phyloP scores from a whole-genome alignment of 1,140 invertebrate species.

The Achroia grisella region DNA sequence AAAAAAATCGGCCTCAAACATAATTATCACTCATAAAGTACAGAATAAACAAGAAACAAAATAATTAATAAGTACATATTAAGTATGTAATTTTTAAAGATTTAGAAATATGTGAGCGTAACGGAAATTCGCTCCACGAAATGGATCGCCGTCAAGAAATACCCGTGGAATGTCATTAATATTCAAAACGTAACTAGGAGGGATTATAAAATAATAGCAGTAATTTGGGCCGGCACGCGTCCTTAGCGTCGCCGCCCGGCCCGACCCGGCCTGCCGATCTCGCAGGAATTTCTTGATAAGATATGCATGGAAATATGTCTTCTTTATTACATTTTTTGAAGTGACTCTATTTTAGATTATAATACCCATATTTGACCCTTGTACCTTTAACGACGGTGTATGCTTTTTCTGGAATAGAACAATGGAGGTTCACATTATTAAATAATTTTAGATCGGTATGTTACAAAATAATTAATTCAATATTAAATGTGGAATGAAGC shows the following conservation, averaged over 20 bases:
- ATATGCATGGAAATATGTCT: conserved; percentile 67
- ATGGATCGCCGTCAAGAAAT: conserved; percentile 49
- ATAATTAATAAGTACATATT: background rate
- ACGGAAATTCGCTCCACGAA: conserved; percentile 47
- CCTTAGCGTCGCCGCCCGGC: conserved; percentile 22
- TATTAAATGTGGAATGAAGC: too few species aligned
- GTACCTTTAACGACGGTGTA: background rate
- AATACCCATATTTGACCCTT: conserved; percentile 23
- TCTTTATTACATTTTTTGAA: conserved; percentile 67
- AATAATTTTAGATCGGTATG: too few species aligned
- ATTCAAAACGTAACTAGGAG: conserved; percentile 69
- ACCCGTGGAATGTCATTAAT: conserved; percentile 68
- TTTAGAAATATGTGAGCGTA: conserved; percentile 45
- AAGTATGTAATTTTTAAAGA: too few species aligned
- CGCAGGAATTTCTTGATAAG: conserved; percentile 57
- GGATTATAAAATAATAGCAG: conserved; percentile 73
- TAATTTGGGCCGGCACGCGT: conserved; percentile 63
- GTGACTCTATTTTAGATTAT: conserved; percentile 23
- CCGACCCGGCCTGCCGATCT: conserved; percentile 11
- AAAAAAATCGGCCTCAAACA: too few species aligned
- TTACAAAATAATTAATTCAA: too few species aligned
- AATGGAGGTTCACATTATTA: too few species aligned
- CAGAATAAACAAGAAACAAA: too few species aligned
- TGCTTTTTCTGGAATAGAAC: too few species aligned
- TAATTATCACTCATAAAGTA: too few species aligned